Evolutionary conservation across 2,797 vertebrate genomes (phyloP).

Genomic region (Gymnocypris eckloni): DNA sequence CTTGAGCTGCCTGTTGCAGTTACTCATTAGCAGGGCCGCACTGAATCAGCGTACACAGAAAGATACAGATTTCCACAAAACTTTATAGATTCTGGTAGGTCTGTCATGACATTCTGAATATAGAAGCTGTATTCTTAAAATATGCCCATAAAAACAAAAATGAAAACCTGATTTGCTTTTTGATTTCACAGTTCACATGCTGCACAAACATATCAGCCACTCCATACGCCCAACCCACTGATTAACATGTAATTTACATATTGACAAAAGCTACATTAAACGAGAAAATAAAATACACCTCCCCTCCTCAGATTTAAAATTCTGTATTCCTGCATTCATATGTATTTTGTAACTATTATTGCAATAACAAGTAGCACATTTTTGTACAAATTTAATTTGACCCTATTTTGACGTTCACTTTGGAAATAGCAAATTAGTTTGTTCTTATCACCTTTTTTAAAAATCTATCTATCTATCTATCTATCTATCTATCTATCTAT

Average conservation of each 20-base stretch:
- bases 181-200: not conserved
- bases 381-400: no score
- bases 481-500: not conserved
- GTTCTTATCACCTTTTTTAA: no score
- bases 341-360: no score
- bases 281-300: no score
- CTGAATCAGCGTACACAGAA: not conserved
- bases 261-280: not conserved
- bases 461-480: not conserved
- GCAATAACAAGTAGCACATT: no score
- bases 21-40: slow-evolving; percentile 17
- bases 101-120: not conserved
- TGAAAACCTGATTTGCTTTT: not conserved
- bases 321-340: no score
- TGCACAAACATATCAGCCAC: not conserved
- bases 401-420: no score
- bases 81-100: not conserved
- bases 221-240: not conserved
- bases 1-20: slow-evolving; percentile 33
- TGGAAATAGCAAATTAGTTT: no score
- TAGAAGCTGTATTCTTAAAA: not conserved
- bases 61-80: not conserved
- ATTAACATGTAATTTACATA: not conserved
- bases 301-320: no score
- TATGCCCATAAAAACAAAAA: not conserved